A percentile compares a stretch with the other conserved stretches of the same genome.
These are phyloP conservation scores for Pangasius mekongensis DNA, from an alignment of 2,797 vertebrate species.

Conservation along the genomic window DNA sequence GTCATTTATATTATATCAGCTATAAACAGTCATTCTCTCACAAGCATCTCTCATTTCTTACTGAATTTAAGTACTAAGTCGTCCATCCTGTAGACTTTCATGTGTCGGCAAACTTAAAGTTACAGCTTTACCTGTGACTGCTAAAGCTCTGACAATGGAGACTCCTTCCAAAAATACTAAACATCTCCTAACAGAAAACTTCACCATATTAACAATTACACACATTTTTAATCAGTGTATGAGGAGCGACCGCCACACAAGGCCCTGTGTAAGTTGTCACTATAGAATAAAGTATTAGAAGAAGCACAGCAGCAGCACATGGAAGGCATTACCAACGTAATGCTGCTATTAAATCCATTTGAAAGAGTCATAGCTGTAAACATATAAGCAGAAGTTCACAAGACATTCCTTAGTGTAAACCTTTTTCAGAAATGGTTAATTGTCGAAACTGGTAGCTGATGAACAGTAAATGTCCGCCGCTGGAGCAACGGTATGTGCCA, in stretches of 20 bases:
- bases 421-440: neutral
- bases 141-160: neutral
- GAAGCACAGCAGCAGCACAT: neutral
- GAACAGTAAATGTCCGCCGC: neutral
- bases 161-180: no score
- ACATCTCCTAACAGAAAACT: neutral
- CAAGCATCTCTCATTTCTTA: neutral
- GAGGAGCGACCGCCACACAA: neutral
- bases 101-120: neutral
- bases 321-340: neutral
- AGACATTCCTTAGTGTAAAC: neutral
- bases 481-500: neutral
- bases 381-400: neutral
- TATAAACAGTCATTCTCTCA: neutral
- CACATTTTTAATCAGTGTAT: neutral
- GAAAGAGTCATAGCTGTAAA: neutral
- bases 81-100: neutral
- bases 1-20: neutral
- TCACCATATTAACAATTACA: neutral
- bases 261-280: neutral
- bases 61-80: neutral
- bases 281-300: neutral
- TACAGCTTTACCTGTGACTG: neutral
- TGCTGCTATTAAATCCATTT: neutral
- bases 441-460: neutral